Base-by-base conservation (phyloP, 2,888 invertebrate genomes). In the Pemphredon lugubris region DNA sequence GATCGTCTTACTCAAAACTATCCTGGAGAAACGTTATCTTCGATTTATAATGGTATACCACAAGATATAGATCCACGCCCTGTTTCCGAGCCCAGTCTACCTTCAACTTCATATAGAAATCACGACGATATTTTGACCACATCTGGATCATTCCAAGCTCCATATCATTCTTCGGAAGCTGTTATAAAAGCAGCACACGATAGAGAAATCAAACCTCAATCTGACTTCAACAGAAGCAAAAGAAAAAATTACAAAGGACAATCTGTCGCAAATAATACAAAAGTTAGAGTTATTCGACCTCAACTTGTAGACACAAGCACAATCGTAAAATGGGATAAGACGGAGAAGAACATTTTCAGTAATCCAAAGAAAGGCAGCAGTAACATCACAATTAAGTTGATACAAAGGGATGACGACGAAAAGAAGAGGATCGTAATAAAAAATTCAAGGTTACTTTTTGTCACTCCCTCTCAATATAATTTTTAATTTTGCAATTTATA, bases 181-280 rank as follows among this genome's bases (percentile, higher is more conserved):
- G 59, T 84, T 16, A 53, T 79, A 13, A 70, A 37, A 40, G 7
- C 55, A 42, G 9, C 5, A 21, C n/a, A 44, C 40, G 48, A 34
- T 4, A 45, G 39, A 45, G 40, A 63, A 59, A 23, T 14, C 2
- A 50, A 39, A 60, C 4, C 21, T 14, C 30, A 60, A 2, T 44
- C 54, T 0, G 48, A 47, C 0, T 5, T 4, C 7, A 59, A 14
- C 13, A 23, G 20, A 23, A 26, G 13, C 2, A 87, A 85, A 51
- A 67, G 72, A 32, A 88, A 82, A 60, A 88, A 88, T 83, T 88
- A 88, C 44, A 87, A 85, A 67, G 88, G 87, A 9, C 79, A 73
- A 14, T 30, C 63, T 32, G 60, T 84, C 6, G 59, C 73, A n/a
- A 57, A 73, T 20, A 30, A 30, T 20, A 14, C 66, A 0, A 86